Evolutionary conservation across 2,888 invertebrate species (phyloP).

Genomic region (Melanostoma mellinum): DNA sequence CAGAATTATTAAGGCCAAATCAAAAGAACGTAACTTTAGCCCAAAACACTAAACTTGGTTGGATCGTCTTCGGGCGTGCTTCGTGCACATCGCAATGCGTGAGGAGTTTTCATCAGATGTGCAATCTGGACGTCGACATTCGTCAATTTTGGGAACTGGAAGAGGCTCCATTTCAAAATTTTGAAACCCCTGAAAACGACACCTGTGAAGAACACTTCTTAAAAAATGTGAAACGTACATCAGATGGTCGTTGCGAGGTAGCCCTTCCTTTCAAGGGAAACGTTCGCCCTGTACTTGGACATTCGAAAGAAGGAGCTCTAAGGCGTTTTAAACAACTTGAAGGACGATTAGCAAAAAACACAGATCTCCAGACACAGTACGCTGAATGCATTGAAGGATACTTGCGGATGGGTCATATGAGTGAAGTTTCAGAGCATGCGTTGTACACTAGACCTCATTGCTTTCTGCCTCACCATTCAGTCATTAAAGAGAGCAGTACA

Average conservation of each 20-base stretch:
- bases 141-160: slow-evolving; percentile 43
- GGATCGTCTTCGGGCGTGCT: neutral
- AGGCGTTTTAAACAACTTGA: slow-evolving; percentile 12
- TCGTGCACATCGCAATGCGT: neutral
- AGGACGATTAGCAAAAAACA: slow-evolving; percentile 1
- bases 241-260: slow-evolving; percentile 26
- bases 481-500: slow-evolving; percentile 37
- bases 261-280: slow-evolving; percentile 45
- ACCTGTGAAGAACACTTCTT: slow-evolving; percentile 32
- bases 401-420: slow-evolving; percentile 22
- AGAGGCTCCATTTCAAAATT: neutral
- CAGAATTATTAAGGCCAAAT: too few species aligned
- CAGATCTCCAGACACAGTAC: neutral
- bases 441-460: slow-evolving; percentile 11
- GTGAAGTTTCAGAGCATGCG: slow-evolving; percentile 8
- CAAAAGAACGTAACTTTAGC: too few species aligned
- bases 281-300: slow-evolving; percentile 13
- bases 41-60: too few species aligned
- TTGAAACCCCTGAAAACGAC: slow-evolving; percentile 16
- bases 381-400: slow-evolving; percentile 19
- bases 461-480: slow-evolving; percentile 26
- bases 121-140: neutral
- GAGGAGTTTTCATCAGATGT: neutral
- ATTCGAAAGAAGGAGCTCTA: slow-evolving; percentile 20
- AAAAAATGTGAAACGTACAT: neutral